phyloP scores from a whole-genome alignment of 2,113 vertebrate species.

The Ardeotis arabs region DNA sequence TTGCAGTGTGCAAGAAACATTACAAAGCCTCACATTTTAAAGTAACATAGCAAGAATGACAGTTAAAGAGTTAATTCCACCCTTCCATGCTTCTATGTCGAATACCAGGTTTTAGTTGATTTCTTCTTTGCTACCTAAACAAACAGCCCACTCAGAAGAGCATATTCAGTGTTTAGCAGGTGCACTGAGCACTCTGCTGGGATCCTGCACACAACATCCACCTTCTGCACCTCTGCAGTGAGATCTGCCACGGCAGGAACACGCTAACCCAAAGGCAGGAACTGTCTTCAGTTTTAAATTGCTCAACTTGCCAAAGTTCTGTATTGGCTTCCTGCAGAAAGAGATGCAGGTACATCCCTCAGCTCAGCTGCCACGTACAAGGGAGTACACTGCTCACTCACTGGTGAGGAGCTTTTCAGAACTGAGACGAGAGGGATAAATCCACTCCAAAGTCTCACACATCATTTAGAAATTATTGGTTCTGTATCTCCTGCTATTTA shows the following conservation, averaged over 20 bases:
- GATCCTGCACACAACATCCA: not conserved
- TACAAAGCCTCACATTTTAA: slow-evolving; percentile 7
- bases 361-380: not conserved
- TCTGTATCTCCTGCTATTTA: not conserved
- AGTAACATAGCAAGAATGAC: slow-evolving; percentile 2
- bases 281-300: not conserved
- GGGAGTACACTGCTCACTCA: not conserved
- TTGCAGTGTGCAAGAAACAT: not conserved
- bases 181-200: not conserved
- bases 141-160: not conserved
- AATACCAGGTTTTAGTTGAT: slow-evolving; percentile 2
- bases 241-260: not conserved
- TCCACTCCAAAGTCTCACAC: not conserved
- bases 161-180: accelerated
- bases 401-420: not conserved
- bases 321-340: not conserved
- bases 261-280: not conserved
- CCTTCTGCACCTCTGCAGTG: not conserved
- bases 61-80: not conserved
- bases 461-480: not conserved
- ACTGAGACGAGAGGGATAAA: not conserved
- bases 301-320: not conserved
- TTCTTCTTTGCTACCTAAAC: not conserved
- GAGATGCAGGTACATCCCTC: accelerated
- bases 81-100: not conserved